Evolutionary conservation across 2,888 invertebrate genomes (phyloP).

Genomic region (Pristionchus exspectatus): DNA sequence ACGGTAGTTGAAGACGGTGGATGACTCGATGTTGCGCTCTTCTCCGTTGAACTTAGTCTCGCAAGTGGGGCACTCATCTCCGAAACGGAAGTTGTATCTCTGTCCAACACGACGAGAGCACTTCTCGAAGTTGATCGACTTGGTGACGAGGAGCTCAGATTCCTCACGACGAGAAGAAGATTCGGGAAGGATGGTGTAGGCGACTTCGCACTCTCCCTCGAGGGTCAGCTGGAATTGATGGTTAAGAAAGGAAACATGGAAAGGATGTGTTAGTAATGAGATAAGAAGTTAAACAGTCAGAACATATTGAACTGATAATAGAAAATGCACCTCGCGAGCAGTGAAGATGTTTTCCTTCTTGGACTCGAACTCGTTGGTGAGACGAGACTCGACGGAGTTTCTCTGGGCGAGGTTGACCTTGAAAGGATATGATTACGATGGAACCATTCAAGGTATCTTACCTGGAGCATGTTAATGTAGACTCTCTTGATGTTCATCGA

Average conservation of each 20-base stretch:
- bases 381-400: conserved; percentile 29
- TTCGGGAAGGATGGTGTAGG: conserved; percentile 60
- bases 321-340: conserved; percentile 63
- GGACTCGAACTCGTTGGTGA: not conserved
- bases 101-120: conserved; percentile 77
- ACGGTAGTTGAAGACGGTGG: conserved; percentile 64
- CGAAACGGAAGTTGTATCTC: conserved; percentile 62
- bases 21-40: conserved; percentile 48
- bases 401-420: conserved; percentile 41
- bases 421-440: not conserved
- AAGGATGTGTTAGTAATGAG: too few species aligned
- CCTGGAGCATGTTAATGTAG: conserved; percentile 73
- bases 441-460: not conserved
- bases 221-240: conserved; percentile 60
- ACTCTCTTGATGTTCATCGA: conserved; percentile 76
- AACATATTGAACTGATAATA: not conserved
- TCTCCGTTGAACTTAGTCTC: conserved; percentile 56
- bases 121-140: conserved; percentile 80
- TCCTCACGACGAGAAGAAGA: conserved; percentile 52
- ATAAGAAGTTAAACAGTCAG: not conserved
- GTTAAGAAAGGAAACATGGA: too few species aligned
- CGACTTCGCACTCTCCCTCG: conserved; percentile 74
- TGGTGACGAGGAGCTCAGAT: conserved; percentile 61
- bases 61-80: conserved; percentile 62
- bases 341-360: conserved; percentile 58